Evolutionary conservation across 2,888 invertebrate species (phyloP), one percentile per base, ranked within the genome.

Genomic region (Tethea ocularis): DNA sequence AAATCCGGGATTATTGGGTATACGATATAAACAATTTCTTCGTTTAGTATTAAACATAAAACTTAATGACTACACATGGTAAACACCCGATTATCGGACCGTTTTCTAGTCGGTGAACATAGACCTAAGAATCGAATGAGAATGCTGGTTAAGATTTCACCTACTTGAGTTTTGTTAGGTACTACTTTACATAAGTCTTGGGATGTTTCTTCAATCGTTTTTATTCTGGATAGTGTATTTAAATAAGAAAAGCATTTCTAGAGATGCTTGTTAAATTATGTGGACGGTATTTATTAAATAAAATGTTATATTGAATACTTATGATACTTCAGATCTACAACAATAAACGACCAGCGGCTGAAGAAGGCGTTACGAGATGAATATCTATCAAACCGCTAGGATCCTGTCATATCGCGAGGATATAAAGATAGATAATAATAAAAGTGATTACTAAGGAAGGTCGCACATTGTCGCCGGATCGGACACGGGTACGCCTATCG

Each of bases 401-500:
- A 51, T 59, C 64, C 61, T 64, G 63, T 66, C 62, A 68, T 68
- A 63, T 63, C 62, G 60, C 46, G 46, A 46, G 46, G 20, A 46
- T 36, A 57, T 60, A 59, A 36, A 57, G 56, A 67, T 60, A 61
- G 66, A 58, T 69, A 66, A 57, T 66, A 74, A 68, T 72, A 63
- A 66, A 66, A 63, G 55, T 67, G 60, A 71, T 73, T 69, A 67
- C 62, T 60, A 53, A 55, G 56, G 54, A 36, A 5, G 36, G 54
- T 23, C 33, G 29, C 52, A 17, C 36, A 54, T 29, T 36, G 54
- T 33, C 54, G 33, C 7, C 22, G 54, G 59, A 56, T 62, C 64
- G 58, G 64, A 61, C 60, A 61, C 58, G 55, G 62, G 66, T 62
- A 58, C 68, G 58, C 67, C 71, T 67, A 76, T 79, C 76, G 84